Evolutionary conservation across 1,140 invertebrate species (phyloP).

Genomic region (Zaprionus nigranus): DNA sequence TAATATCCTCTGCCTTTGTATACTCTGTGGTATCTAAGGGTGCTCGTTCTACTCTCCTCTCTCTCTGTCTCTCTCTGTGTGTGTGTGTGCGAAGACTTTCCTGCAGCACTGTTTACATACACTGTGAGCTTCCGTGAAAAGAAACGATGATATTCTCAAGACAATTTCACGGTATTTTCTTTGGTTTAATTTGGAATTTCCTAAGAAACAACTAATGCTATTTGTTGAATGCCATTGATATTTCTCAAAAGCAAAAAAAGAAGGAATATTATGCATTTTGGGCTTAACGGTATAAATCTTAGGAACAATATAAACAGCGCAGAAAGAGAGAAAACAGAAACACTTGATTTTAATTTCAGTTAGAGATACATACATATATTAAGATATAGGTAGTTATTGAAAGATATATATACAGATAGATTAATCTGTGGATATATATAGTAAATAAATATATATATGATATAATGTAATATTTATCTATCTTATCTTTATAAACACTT

Average conservation of each 20-base stretch:
- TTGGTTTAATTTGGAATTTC: background rate
- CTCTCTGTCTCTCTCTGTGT: background rate
- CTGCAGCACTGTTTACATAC: background rate
- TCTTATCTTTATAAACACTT: no score
- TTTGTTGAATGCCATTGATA: constrained; percentile 7
- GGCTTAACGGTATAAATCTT: background rate
- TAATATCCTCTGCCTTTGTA: no score
- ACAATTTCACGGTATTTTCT: constrained; percentile 6
- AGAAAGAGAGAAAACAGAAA: background rate
- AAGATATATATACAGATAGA: background rate
- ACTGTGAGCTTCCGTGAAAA: background rate
- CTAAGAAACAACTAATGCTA: background rate
- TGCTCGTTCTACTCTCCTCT: background rate
- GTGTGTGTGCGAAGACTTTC: background rate
- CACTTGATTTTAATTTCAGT: background rate
- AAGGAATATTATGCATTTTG: constrained; percentile 1
- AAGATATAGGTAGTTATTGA: background rate
- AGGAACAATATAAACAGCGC: background rate
- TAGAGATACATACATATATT: background rate
- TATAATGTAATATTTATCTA: no score
- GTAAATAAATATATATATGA: no score
- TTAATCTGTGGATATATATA: no score
- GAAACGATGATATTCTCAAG: background rate
- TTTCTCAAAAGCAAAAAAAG: background rate
- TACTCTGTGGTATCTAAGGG: no score